These are phyloP conservation scores for Sebastes cheni DNA, from an alignment of 2,797 vertebrate species.

Conservation along the genomic window DNA sequence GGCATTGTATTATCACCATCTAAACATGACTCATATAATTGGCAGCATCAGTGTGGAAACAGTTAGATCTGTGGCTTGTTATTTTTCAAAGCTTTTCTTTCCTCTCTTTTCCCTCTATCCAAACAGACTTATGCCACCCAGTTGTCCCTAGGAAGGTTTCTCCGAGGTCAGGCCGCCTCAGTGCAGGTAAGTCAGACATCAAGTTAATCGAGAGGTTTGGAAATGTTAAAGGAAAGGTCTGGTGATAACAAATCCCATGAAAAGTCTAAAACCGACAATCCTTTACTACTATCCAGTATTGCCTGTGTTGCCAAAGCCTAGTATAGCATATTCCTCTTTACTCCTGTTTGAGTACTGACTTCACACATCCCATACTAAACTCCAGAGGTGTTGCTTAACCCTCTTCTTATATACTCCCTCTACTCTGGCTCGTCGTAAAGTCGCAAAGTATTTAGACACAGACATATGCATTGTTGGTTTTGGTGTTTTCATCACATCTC, in stretches of 20 bases:
- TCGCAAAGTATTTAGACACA: too few relatives aligned
- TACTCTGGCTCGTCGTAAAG: too few relatives aligned
- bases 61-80: slow-evolving; percentile 71
- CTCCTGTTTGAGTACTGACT: background rate
- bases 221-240: background rate
- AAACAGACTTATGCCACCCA: slow-evolving; percentile 84
- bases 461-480: background rate
- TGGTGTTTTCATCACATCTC: background rate
- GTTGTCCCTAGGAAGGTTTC: slow-evolving; percentile 88
- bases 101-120: slow-evolving; percentile 77
- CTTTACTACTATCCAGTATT: background rate
- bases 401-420: too few relatives aligned
- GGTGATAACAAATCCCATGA: background rate
- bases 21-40: slow-evolving; percentile 31
- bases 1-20: background rate
- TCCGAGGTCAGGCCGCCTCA: slow-evolving; percentile 90
- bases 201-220: background rate
- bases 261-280: background rate
- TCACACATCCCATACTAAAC: too few relatives aligned
- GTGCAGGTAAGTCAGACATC: slow-evolving; percentile 84
- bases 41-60: slow-evolving; percentile 80
- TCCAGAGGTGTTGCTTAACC: too few relatives aligned
- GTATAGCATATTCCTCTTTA: background rate
- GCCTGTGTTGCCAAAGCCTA: background rate
- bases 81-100: slow-evolving; percentile 82